Percentiles rank a stretch among this genome's conserved stretches.
These are phyloP conservation scores for Parapsyche elsis DNA, from an alignment of 1,140 invertebrate species.

Conservation along the genomic window DNA sequence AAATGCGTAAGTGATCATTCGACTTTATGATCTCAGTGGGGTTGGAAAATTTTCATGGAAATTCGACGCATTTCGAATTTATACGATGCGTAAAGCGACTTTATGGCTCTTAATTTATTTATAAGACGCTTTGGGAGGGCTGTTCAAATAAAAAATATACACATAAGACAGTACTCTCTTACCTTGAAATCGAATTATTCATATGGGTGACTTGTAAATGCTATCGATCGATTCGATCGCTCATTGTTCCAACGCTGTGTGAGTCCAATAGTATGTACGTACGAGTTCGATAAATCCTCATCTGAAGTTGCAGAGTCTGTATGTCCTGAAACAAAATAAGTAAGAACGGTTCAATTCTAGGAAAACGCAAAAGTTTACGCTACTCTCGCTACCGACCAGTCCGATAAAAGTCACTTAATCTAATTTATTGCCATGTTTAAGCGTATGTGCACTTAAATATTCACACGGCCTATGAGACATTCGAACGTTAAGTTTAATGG, in stretches of 20 bases:
- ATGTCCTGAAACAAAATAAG: too few species aligned
- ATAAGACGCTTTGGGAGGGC: slow-evolving; percentile 18
- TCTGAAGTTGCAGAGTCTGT: too few species aligned
- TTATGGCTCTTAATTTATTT: slow-evolving; percentile 37
- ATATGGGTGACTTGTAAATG: background rate
- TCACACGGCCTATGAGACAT: slow-evolving; percentile 3
- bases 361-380: too few species aligned
- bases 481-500: background rate
- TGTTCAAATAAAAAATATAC: background rate
- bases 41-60: slow-evolving; percentile 22
- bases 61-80: slow-evolving; percentile 37
- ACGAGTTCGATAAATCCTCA: background rate
- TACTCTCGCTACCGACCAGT: too few species aligned
- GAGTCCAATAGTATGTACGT: background rate
- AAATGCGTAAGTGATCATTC: too few species aligned
- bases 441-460: background rate
- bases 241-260: background rate
- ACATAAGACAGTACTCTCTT: background rate
- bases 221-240: background rate
- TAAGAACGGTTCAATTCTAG: too few species aligned
- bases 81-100: slow-evolving; percentile 19
- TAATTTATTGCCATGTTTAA: background rate
- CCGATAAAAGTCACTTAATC: background rate
- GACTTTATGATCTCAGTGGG: too few species aligned
- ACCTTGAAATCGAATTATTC: background rate